Base-by-base conservation (phyloP, 2,113 vertebrate species). In the Helogale parvula region DNA sequence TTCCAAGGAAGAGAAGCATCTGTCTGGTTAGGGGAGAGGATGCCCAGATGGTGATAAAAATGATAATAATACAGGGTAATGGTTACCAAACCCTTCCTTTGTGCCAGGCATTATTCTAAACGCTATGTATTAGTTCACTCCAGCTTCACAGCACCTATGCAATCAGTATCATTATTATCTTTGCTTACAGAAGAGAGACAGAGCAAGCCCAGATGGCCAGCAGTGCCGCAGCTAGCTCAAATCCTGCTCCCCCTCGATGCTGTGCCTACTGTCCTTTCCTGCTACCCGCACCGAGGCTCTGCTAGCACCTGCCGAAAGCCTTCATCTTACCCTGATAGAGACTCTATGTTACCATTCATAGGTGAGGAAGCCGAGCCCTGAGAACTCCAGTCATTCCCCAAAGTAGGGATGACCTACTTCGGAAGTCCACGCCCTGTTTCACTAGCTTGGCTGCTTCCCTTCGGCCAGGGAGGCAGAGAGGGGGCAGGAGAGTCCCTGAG, bases 111-210 rank as follows among this genome's bases (percentile, higher is more conserved):
- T 19, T 2, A 25, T 27, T 31, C 79, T 50, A 7, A n/a, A 29
- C 0, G 3, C 23, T 7, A 1, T 1, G 3, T 63, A 4, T 47
- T 38, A 45, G 17, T 14, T 41, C 16, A 7, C 29, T 47, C 15
- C 29, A 50, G 5, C 57, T n/a, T 88, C 27, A 23, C 3, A 7
- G 31, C 4, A 1, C 15, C 72, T 50, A 1, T 1, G 63, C 17
- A 27, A 69, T 21, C 6, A 71, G 71, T 6, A 3, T n/a, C 6
- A 5, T 21, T 23, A 0, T 63, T 7, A 47, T 7, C 35, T 45
- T 60, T 1, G 0, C 86, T 50, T 27, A 0, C 2, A 3, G 60
- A 80, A 65, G 38, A 92, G 19, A 50, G 85, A 31, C 5, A 23
- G 47, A 35, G 10, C 29, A 35, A 3, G 35, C 2, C 5, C 4